Base-by-base conservation (phyloP, 1,140 invertebrate species). In the Steinernema khuongi region DNA sequence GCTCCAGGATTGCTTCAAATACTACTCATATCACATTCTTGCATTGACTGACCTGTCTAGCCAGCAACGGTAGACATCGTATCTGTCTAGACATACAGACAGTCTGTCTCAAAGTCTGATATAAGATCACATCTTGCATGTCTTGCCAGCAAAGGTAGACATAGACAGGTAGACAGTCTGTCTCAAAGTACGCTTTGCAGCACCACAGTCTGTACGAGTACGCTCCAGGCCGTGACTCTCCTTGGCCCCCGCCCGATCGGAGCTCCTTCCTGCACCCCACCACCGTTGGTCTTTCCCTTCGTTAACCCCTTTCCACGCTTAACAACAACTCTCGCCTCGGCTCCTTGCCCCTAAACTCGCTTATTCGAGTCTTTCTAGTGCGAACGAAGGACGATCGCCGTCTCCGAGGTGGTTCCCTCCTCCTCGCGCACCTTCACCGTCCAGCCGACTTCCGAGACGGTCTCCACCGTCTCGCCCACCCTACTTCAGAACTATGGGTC, bases 401-500 rank as follows among this genome's bases (percentile, higher is more conserved):
- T 60, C 22, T 60, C 50, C 14, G 50, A 60, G 4, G 50, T 60
- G 7, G 19, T 60, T 22, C 50, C 50, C 11, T 60, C 50, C 4
- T 60, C 50, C 50, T 60, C 50, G 50, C 7, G 50, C 14, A 60
- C 50, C 7, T 60, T 60, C 26, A 60, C 50, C 11, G 50, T 60
- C 7, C 50, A 60, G 50, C 50, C 50, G 50, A 22, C 14, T 22
- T 14, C 14, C 7, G 50, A 41, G 36, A 41, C 14, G n/a, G n/a
- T n/a, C n/a, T n/a, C n/a, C 50, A 22, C 22, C 50, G 50, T 22
- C 26, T 31, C 32, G n/a, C 44, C 1, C 18, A 31, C 43, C 31
- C 11, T 74, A n/a, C n/a, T n/a, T 26, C 31, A 22, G 28, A 17
- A 67, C 43, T 79, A 77, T 22, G 80, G 83, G 19, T 41, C 43